Base-by-base conservation (phyloP, 1,140 invertebrate genomes). In the Drosophila teissieri region DNA sequence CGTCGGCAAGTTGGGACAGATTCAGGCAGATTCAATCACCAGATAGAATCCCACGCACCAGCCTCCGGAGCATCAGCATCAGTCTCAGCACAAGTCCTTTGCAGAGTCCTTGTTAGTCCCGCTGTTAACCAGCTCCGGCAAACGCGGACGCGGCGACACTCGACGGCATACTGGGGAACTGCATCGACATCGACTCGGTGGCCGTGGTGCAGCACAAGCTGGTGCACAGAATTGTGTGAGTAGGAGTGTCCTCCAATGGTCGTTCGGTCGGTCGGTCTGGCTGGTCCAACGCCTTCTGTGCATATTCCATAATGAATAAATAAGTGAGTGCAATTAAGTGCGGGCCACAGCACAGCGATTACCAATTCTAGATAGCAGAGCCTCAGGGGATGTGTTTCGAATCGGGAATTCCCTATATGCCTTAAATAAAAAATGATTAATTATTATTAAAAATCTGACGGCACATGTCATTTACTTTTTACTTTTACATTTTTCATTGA, bases 181-280 rank as follows among this genome's bases (percentile, higher is more conserved):
- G 91, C 73, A 89, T 92, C 54, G 88, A 92, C 73, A 91, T 91
- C 56, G 88, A 92, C 77, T 78, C 91, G 53, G 85, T 91, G 57
- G 82, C 90, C 63, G 89, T 90, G 67, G 91, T 92, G 78, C 91
- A 92, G 67, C 91, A 92, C 74, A 92, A 91, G 77, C 72, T 92
- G 73, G 90, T 92, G 70, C 86, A 88, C 68, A 80, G 73, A 67
- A 76, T 91, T 65, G 85, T 84, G 91, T 92, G 73, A 90, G 91
- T 92, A 74, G 51, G 17, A 4, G 42, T 19, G 10, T 44, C 15
- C 34, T 44, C 15, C 34, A 12, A 19, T 7, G 39, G 39, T 3
- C 4, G 2, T 0, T 22, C 22, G 22, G 0, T 24, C 4, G 24
- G n/a, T n/a, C 14, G 6, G 39, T 15, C 7, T 4, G 39, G 39